A percentile compares a stretch with the other conserved stretches of the same genome.
Conservation (phyloP, 2,888 invertebrate genomes). For the Lithodes maja region DNA sequence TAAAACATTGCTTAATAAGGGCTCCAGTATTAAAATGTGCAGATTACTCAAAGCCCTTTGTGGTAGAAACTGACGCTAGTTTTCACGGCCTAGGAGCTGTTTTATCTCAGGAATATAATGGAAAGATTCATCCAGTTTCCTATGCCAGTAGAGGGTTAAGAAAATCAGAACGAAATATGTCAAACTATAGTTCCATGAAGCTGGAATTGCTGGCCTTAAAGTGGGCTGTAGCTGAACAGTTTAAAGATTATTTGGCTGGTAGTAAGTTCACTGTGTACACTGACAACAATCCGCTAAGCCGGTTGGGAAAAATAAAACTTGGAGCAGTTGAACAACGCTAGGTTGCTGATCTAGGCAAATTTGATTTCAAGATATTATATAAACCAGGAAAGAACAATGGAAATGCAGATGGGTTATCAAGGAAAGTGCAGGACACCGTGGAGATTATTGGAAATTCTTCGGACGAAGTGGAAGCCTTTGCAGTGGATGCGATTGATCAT, state of each 20-base stretch:
- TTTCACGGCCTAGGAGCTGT: neutral
- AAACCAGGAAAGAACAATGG: neutral
- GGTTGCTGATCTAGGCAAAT: neutral
- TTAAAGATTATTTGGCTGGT: neutral
- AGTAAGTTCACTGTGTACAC: neutral
- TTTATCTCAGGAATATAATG: neutral
- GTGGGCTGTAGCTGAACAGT: neutral
- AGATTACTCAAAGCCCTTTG: neutral
- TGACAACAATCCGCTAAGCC: neutral
- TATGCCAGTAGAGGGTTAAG: conserved; percentile 3
- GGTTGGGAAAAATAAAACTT: neutral
- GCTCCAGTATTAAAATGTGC: neutral
- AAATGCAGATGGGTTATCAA: neutral
- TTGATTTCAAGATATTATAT: neutral
- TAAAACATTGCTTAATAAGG: neutral
- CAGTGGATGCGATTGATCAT: neutral
- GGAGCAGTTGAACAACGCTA: neutral
- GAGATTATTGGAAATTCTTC: neutral
- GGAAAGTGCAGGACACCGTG: neutral
- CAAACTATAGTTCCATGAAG: conserved; percentile 21
- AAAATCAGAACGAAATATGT: conserved; percentile 16
- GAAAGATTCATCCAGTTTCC: conserved; percentile 3
- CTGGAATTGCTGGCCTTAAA: neutral
- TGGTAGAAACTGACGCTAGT: neutral
- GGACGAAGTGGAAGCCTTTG: neutral